A percentile compares a stretch with the other conserved stretches of the same genome.
phyloP scores from a whole-genome alignment of 1,140 invertebrate species.

The Saccostrea echinata region DNA sequence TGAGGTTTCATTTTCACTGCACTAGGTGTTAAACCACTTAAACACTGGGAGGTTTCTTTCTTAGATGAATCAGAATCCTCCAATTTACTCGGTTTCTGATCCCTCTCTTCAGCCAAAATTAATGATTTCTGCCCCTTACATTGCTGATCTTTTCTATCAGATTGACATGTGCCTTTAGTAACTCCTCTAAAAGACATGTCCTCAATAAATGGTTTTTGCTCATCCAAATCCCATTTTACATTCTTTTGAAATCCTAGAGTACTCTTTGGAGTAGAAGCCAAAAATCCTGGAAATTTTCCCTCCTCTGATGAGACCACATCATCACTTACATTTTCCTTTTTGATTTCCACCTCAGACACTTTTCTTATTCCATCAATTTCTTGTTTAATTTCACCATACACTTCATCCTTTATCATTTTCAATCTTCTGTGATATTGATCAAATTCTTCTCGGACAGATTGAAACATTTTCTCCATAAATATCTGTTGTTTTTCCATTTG shows the following conservation, averaged over 20 bases:
- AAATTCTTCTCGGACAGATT: not conserved
- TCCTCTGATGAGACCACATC: not conserved
- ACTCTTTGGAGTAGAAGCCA: not conserved
- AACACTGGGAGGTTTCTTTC: not conserved
- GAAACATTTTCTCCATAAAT: not conserved
- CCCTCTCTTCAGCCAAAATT: not conserved
- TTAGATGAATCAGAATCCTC: not conserved
- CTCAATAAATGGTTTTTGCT: constrained; percentile 22
- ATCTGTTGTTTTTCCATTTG: not conserved
- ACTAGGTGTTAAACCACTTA: not conserved
- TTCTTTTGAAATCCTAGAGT: not conserved
- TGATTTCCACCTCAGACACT: not conserved
- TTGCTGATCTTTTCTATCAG: not conserved
- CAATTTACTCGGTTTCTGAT: not conserved
- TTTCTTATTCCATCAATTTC: not conserved
- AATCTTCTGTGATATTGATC: not conserved
- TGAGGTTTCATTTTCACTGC: constrained; percentile 22
- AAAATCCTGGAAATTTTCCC: not conserved
- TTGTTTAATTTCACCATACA: not conserved
- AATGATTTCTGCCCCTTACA: not conserved
- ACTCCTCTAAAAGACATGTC: not conserved
- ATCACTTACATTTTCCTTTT: not conserved
- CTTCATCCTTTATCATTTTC: not conserved
- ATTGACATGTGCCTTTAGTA: not conserved
- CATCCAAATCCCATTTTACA: constrained; percentile 41